Percentiles rank a stretch among this genome's conserved stretches.
Evolutionary conservation across 2,113 vertebrate genomes (phyloP).

Genomic region (Sigmodon hispidus): DNA sequence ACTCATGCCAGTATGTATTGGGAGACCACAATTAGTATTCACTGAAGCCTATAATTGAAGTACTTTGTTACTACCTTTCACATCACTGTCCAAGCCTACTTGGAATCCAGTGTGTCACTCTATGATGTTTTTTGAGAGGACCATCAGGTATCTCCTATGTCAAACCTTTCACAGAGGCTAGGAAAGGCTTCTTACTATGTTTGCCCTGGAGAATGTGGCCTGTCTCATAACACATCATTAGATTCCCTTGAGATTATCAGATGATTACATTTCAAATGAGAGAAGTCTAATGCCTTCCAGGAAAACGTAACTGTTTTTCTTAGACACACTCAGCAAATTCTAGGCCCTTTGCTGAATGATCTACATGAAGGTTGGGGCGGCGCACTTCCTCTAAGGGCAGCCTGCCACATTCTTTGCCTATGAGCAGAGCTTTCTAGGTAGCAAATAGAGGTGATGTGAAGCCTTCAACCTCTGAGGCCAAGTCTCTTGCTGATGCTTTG

Average conservation of each 20-base stretch:
- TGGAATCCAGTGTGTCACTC: constrained; percentile 4
- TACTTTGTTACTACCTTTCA: background rate
- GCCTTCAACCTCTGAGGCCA: constrained; percentile 4
- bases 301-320: constrained; percentile 81
- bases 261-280: constrained; percentile 66
- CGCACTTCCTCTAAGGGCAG: background rate
- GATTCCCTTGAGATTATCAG: constrained; percentile 64
- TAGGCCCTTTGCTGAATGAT: constrained; percentile 46
- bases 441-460: constrained; percentile 44
- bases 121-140: constrained; percentile 12
- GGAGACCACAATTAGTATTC: background rate
- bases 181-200: constrained; percentile 47
- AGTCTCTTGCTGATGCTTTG: background rate
- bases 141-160: background rate
- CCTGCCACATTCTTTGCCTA: constrained; percentile 58
- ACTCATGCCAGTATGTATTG: background rate
- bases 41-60: background rate
- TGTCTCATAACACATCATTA: constrained; percentile 75
- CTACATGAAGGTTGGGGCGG: constrained; percentile 44
- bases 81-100: background rate
- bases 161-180: constrained; percentile 52
- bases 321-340: constrained; percentile 68
- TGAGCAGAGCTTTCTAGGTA: constrained; percentile 55
- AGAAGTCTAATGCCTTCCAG: constrained; percentile 78
- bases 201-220: constrained; percentile 64